Percentiles rank a stretch among this genome's conserved stretches.
Conservation (phyloP, 2,888 invertebrate genomes). For the Osedax fenrisi region DNA sequence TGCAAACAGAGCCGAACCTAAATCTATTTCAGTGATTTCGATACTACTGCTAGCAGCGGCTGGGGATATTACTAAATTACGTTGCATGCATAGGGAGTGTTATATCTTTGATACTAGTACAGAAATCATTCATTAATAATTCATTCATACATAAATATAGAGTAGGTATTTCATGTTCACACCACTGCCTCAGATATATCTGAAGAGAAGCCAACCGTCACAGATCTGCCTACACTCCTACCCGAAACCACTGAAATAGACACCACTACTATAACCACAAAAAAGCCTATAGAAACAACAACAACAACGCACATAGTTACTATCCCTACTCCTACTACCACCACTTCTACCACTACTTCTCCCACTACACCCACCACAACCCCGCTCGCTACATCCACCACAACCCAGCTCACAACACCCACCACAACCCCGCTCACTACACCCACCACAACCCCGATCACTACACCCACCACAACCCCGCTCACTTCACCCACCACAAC, state of each 20-base stretch:
- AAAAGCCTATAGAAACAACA: neutral
- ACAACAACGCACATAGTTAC: neutral
- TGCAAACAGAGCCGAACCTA: too few relatives aligned
- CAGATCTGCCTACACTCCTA: neutral
- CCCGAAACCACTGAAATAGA: neutral
- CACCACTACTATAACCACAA: too few relatives aligned
- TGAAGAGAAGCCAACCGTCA: neutral
- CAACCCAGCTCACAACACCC: neutral
- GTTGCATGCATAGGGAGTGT: too few relatives aligned
- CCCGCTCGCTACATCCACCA: neutral
- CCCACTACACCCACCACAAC: neutral
- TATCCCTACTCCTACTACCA: neutral
- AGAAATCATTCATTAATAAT: too few relatives aligned
- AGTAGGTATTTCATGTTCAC: too few relatives aligned
- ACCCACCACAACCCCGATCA: neutral
- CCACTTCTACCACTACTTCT: neutral
- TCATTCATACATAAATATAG: too few relatives aligned
- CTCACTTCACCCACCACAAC: neutral
- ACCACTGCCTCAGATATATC: neutral
- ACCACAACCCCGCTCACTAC: neutral
- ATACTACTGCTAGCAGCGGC: too few relatives aligned
- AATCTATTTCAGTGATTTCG: too few relatives aligned
- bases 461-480: neutral
- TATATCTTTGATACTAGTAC: too few relatives aligned
- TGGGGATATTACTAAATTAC: too few relatives aligned